phyloP scores from a whole-genome alignment of 2,888 invertebrate genomes.

The Vesta saturnalis region DNA sequence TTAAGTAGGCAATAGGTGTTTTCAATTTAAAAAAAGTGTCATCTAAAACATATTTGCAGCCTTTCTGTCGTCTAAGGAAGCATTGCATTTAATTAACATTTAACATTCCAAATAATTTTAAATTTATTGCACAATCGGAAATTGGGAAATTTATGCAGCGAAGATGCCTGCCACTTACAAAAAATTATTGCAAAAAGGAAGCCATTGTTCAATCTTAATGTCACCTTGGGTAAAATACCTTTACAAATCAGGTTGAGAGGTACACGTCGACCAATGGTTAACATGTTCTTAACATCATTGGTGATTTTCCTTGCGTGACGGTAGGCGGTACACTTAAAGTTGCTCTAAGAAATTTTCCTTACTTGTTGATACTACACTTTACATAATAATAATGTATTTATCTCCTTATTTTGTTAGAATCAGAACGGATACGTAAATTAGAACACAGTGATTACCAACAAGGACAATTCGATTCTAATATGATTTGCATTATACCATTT shows the following conservation, averaged over 20 bases:
- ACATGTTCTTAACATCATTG: slow-evolving; percentile 54
- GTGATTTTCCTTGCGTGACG: slow-evolving; percentile 59
- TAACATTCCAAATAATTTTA: too few species aligned
- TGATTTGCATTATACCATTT: slow-evolving; percentile 42
- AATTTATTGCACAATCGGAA: too few species aligned
- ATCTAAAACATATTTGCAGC: too few species aligned
- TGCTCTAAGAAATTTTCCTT: slow-evolving; percentile 32
- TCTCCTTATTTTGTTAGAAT: background rate
- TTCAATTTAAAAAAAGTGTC: too few species aligned
- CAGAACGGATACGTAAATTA: slow-evolving; percentile 2
- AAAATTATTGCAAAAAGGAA: background rate
- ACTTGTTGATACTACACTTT: too few species aligned
- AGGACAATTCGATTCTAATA: slow-evolving; percentile 28
- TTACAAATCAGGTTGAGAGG: slow-evolving; percentile 1
- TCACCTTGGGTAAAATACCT: background rate
- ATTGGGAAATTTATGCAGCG: too few species aligned
- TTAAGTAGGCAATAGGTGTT: too few species aligned
- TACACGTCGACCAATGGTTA: slow-evolving; percentile 41
- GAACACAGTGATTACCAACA: slow-evolving; percentile 21
- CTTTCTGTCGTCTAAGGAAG: too few species aligned
- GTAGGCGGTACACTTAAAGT: slow-evolving; percentile 51
- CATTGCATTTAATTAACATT: too few species aligned
- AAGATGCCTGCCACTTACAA: too few species aligned
- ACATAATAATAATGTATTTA: too few species aligned
- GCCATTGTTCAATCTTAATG: background rate